These are phyloP conservation scores for Onchidella celtica DNA, from an alignment of 2,888 invertebrate genomes.

Conservation along the genomic window DNA sequence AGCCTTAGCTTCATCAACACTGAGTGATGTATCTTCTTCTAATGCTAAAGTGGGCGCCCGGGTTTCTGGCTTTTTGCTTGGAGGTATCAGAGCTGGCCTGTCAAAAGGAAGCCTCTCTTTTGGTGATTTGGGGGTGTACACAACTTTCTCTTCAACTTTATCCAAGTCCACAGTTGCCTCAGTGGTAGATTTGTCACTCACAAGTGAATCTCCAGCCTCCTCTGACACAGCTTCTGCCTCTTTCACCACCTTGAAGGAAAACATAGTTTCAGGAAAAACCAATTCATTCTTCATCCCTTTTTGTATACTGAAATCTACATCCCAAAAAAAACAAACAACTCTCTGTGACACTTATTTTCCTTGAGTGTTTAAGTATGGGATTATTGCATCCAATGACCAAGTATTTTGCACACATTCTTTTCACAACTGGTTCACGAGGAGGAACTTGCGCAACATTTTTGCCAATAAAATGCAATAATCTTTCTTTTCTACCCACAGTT, in stretches of 20 bases:
- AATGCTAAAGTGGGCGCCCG: background rate
- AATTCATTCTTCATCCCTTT: too few relatives aligned
- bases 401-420: too few relatives aligned
- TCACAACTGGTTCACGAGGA: too few relatives aligned
- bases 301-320: too few relatives aligned
- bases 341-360: too few relatives aligned
- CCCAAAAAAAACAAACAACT: too few relatives aligned
- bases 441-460: too few relatives aligned
- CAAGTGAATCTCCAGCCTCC: background rate
- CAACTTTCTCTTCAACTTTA: background rate
- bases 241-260: constrained; percentile 8
- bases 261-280: too few relatives aligned
- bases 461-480: too few relatives aligned
- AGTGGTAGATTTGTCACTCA: background rate
- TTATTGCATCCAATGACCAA: too few relatives aligned
- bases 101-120: constrained; percentile 6
- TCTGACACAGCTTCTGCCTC: background rate
- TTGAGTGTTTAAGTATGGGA: too few relatives aligned
- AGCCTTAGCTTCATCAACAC: background rate
- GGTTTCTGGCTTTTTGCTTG: background rate
- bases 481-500: too few relatives aligned
- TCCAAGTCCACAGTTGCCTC: background rate
- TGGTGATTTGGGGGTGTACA: background rate
- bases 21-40: constrained; percentile 28
- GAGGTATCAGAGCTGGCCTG: constrained; percentile 30